Evolutionary conservation across 2,888 invertebrate genomes (phyloP), one percentile per base, ranked within the genome.

Genomic region (Atherix ibis): DNA sequence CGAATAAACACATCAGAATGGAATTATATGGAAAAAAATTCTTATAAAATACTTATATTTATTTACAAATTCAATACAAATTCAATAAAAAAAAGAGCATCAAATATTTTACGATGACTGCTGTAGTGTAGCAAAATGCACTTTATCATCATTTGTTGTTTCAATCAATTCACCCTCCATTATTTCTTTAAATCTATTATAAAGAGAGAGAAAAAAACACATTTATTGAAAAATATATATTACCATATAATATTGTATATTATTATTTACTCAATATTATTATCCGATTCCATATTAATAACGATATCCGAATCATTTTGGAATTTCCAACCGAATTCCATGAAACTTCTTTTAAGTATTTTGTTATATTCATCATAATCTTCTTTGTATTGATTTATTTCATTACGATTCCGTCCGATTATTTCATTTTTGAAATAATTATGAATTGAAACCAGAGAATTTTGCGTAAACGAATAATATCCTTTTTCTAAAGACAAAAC

Each of bases 401-500:
- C 60, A 3, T 40, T 43, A 0, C 54, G 50, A 44, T 60, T 60
- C 10, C 53, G 46, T 3, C 52, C 44, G 10, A 60, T 52, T 10
- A 60, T 44, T 34, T 56, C 53, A 37, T 56, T 56, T 36, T 59
- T 58, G 38, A 55, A 58, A 31, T 59, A 60, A 39, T 58, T 57
- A 35, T 60, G 58, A 16, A 60, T 47, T 27, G 53, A 52, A 1
- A 51, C 52, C 2, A 60, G 34, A 2, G 60, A 58, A 13, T 47
- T 48, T 24, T 54, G 54, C 3, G 57, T 54, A 26, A 57, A 34
- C 0, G 48, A 42, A 10, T 47, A 49, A 35, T 59, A 54, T 0
- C 55, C 58, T 15, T 53, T 53, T 32, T 60, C 60, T 5, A 60
- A 39, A 42, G 45, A 39, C 28, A 46, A 39, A 26, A 49, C 46